Evolutionary conservation across 2,113 vertebrate genomes (phyloP), one percentile per base, ranked within the genome.

Genomic region (Dermatemys mawii): DNA sequence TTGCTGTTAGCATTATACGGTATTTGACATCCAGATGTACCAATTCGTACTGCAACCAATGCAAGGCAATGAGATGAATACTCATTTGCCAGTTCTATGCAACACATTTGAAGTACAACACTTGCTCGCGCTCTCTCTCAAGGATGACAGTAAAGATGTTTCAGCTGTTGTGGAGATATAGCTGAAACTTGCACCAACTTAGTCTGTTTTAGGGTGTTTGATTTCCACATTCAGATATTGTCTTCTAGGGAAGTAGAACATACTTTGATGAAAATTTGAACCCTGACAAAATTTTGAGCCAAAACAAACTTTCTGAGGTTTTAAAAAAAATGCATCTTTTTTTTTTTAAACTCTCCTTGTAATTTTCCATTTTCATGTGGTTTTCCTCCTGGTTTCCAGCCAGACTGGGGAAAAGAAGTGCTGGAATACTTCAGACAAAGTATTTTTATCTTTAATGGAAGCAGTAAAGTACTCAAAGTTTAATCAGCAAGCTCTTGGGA

Each of bases 401-500:
- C 5, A 26, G 50, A 17, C 14, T 87, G 81, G 50, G 8, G 44
- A 50, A 11, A 16, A 24, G 75, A 89, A 96, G 91, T 49, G 2
- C 63, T 70, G 63, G 63, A n/a, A 0, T 90, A 41, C 49, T 90
- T 91, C 29, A 29, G 51, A 1, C 8, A 54, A 26, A 1, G 14
- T 50, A 86, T 60, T 51, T 24, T 14, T 11, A 4, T 11, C 80
- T 63, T 91, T 88, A 6, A 79, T 88, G 81, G 46, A 60, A 63
- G 14, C 54, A 6, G 63, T 70, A 19, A 89, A 22, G 48, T 29
- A 2, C 3, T 78, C 70, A 16, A 48, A 90, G 24, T 0, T 0
- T 70, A 94, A 95, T 89, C 88, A 92, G 38, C 2, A 83, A 51
- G 54, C 63, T 95, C 83, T 84, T 17, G 57, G 44, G 38, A 83